Base-by-base conservation (phyloP, 2,797 vertebrate species). In the Neomorphus geoffroyi region DNA sequence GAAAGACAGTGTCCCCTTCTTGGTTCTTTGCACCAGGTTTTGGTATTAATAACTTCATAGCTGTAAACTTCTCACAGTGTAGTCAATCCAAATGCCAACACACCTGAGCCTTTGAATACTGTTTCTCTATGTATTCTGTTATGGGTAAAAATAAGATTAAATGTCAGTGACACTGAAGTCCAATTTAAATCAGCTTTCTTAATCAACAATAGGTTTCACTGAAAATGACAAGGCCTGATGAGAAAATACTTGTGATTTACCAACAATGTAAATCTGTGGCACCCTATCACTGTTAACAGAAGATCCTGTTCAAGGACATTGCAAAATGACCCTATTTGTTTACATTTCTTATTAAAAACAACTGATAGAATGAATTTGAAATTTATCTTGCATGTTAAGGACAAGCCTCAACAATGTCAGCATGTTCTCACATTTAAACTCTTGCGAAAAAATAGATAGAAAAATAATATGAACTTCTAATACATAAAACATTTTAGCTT, bases 301-400 rank as follows among this genome's bases (percentile, higher is more conserved):
- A 90, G 72, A 56, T 90, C 58, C 78, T 94, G 88, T 95, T 91
- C 39, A 9, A 93, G 95, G 91, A 86, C 87, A 35, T 51, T 78
- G 70, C 93, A 92, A 82, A 95, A 86, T 32, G 67, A 90, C 82
- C 82, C 82, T 39, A 33, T 57, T 90, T 96, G 95, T 97, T 97
- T 97, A 93, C 80, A 96, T 93, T 96, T 97, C 96, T 85, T 43
- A 60, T 71, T 77, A 78, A 79, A 96, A 96, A 88, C 91, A 97
- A 96, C 91, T 50, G 35, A 96, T 94, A 93, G 79, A 80, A 83
- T 1, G 10, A 95, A 89, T 96, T 87, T 92, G 87, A 92, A 93
- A 93, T 97, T 92, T 97, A 98, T 98, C 97, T 97, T 69, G 39
- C 41, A 23, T 56, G 46, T 79, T 93, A 88, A 94, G 75, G 86